Evolutionary conservation across 2,797 vertebrate species (phyloP), one percentile per base, ranked within the genome.

Genomic region (Manis crassicaudata): DNA sequence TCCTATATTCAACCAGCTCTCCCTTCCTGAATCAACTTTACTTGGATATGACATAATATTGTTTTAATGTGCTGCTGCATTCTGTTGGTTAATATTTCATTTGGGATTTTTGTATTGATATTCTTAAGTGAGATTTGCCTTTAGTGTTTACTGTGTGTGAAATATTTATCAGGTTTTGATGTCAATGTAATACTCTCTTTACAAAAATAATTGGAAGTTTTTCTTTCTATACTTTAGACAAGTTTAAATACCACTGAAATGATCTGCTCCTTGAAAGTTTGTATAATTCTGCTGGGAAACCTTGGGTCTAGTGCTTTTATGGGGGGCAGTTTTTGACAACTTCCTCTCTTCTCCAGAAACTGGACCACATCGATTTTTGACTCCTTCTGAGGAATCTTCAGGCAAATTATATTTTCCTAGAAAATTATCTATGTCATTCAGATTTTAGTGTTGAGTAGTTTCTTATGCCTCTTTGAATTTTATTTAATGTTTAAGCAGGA

Each of bases 61-160:
- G 14, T 93, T 75, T 85, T 84, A 93, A 77, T 77, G 17, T 40
- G 46, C 54, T 80, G 2, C 29, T 92, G 50, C 12, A 50, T 89
- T 86, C 87, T 76, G 20, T 79, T 80, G n/a, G 35, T 93, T 93
- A 96, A 92, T 93, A 70, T 93, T 96, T 95, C 89, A 92, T 92
- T 82, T 89, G 92, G 46, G 37, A 75, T 77, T 92, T 95, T 84
- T 92, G 50, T 75, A 72, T 79, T 84, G 54, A 52, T 76, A 72
- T 60, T 92, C 63, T 58, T 76, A 58, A 93, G 16, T 95, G 87
- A 93, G 3, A 50, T 92, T 93, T 79, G 20, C 37, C 50, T 68
- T 89, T 46, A 84, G 70, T 68, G 76, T 86, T 92, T 88, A 88
- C 43, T 35, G 3, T 90, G 7, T 40, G 46, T 86, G 40, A 93